phyloP scores from a whole-genome alignment of 2,797 vertebrate species.

The Moxostoma hubbsi region DNA sequence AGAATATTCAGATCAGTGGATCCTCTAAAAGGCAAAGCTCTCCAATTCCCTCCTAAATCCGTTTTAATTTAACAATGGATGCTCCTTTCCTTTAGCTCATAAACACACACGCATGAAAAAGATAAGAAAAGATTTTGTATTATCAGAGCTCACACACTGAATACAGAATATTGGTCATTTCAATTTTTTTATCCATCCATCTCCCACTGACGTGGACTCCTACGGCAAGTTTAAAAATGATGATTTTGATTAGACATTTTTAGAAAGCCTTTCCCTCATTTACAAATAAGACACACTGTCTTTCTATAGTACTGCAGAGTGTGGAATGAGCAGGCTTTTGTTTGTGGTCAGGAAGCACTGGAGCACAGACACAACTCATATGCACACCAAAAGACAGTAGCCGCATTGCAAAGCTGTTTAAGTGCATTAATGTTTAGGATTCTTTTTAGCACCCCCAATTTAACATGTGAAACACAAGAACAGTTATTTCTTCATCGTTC shows the following conservation, averaged over 20 bases:
- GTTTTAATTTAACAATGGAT: constrained; percentile 33
- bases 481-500: constrained; percentile 5
- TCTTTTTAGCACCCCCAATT: background rate
- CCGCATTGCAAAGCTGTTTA: constrained; percentile 7
- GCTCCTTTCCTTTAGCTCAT: background rate
- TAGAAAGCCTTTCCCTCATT: background rate
- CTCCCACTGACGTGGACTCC: background rate
- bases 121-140: background rate
- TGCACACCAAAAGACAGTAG: background rate
- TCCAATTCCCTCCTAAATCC: constrained; percentile 3
- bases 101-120: too few species aligned
- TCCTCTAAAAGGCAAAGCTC: constrained; percentile 7
- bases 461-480: background rate
- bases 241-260: background rate
- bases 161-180: constrained; percentile 6
- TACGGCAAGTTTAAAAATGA: background rate
- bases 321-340: background rate
- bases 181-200: constrained; percentile 10
- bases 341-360: background rate
- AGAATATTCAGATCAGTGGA: constrained; percentile 37
- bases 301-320: background rate
- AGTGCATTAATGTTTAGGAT: background rate
- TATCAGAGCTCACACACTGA: constrained; percentile 1
- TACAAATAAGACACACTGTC: background rate
- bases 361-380: background rate